These are phyloP conservation scores for Mesorhabditis belari DNA, from an alignment of 2,888 invertebrate species.

Conservation along the genomic window DNA sequence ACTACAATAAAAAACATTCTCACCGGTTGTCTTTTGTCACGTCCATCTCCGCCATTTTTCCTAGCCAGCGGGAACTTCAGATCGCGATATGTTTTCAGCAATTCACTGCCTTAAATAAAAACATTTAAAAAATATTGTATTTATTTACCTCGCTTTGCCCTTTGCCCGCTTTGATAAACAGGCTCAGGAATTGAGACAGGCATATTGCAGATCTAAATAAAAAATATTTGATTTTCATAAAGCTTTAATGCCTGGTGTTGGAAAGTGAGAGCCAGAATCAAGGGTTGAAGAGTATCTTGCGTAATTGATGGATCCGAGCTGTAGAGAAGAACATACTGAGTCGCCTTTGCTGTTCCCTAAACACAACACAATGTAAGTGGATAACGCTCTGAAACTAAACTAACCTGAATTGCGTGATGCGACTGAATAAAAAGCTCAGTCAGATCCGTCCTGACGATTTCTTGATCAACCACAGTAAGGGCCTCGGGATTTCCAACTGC, in stretches of 20 bases:
- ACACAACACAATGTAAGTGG: neutral
- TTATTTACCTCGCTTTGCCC: neutral
- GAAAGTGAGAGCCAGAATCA: neutral
- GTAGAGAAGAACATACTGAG: neutral
- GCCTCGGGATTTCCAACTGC: neutral
- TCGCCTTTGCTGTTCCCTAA: neutral
- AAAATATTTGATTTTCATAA: neutral
- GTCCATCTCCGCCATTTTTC: too few species aligned
- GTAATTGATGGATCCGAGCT: neutral
- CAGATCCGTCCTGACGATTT: neutral
- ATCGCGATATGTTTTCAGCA: too few species aligned
- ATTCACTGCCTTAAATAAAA: too few species aligned
- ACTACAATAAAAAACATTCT: too few species aligned
- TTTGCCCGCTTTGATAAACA: neutral
- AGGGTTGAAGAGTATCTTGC: neutral
- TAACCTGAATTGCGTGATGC: neutral
- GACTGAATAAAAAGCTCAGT: neutral
- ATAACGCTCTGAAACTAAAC: too few species aligned
- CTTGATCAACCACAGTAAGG: neutral
- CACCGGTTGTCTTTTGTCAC: too few species aligned
- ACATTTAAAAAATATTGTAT: too few species aligned
- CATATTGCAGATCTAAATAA: neutral
- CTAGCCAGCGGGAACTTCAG: too few species aligned
- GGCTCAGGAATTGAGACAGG: neutral
- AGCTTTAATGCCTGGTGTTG: neutral